Base-by-base conservation (phyloP, 1,140 invertebrate genomes). In the Helicoverpa armigera region DNA sequence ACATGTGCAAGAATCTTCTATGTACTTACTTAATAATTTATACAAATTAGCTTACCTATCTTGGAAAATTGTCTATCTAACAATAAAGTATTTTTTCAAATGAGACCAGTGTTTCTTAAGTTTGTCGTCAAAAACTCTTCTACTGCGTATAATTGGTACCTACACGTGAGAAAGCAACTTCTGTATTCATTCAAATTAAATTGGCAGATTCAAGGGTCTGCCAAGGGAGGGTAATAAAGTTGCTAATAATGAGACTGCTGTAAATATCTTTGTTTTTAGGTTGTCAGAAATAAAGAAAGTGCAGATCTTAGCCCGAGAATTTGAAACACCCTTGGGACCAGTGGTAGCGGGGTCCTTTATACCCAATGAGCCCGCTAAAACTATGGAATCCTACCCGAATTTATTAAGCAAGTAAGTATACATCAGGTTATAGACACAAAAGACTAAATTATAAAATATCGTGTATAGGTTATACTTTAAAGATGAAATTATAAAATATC, bases 291-390 rank as follows among this genome's bases (percentile, higher is more conserved):
- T 99, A 61, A 97, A 98, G 84, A 96, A 95, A 43, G 96, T 97
- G 31, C 96, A 96, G 73, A 96, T 96, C 18, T 85, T 95, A 18
- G 95, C 96, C 12, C 95, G 96, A 16, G 95, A 96, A 80, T 97
- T 97, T 89, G 96, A 96, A 84, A 97, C 97, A 23, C 96, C 96
- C 13, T 96, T 98, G 86, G 98, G 98, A 31, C 98, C 97, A 58
- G 96, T 97, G 61, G 96, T 99, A 51, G 98, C 99, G 90, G 97
- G 97, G 18, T 96, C 97, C 14, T 97, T 98, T 67, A 97, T 98
- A 86, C 97, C 97, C 9, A 97, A 97, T 87, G 97, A 98, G 87
- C 97, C 97, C 10, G 93, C 96, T 29, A 96, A 96, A 84, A 96
- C 97, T 70, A 98, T 98, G 97, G 96, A 95, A 67, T 95, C 96